Evolutionary conservation across 2,888 invertebrate species (phyloP), one percentile per base, ranked within the genome.

Genomic region (Cephus pulcher): DNA sequence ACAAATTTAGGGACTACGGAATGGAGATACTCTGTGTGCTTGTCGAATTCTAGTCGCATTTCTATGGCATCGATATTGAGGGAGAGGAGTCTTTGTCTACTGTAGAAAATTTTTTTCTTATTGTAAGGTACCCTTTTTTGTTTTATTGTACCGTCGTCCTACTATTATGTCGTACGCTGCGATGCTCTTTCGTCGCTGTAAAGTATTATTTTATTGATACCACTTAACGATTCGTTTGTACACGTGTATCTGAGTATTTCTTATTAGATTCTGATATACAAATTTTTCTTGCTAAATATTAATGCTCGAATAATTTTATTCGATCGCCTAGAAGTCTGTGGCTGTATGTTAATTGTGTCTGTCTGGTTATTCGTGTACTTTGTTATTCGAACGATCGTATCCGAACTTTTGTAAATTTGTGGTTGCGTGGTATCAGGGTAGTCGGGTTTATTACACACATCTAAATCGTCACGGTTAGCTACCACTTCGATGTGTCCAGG

Each of bases 1-100:
- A 82, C 83, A 88, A 87, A 88, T 88, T 87, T 78, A 80, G 78
- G 73, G 80, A 74, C 76, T 75, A 84, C 85, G 88, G 85, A 87
- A 88, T 88, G 88, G 88, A 88, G 87, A 87, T 87, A 83, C 88
- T 87, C 83, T 86, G 88, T 87, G 69, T 15, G 34, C 71, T 33
- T 71, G 71, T 71, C 71, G 71, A 88, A 88, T 87, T 87, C 86
- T 87, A 87, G 85, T 88, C 88, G 85, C 86, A 87, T 88, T 87
- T 35, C 56, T 56, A 56, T 56, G 56, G 56, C 23, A 56, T 56
- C 23, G 56, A 23, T 9, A 56, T 56, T 15, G 56, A 56, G 56
- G 56, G 56, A 9, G 56, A 23, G 56, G 56, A 56, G 56, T 56
- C 56, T 56, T 56, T 56, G 56, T 56, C 56, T 56, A 56, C 23